Evolutionary conservation across 2,797 vertebrate species (phyloP).

Genomic region (Pseudopleuronectes americanus): DNA sequence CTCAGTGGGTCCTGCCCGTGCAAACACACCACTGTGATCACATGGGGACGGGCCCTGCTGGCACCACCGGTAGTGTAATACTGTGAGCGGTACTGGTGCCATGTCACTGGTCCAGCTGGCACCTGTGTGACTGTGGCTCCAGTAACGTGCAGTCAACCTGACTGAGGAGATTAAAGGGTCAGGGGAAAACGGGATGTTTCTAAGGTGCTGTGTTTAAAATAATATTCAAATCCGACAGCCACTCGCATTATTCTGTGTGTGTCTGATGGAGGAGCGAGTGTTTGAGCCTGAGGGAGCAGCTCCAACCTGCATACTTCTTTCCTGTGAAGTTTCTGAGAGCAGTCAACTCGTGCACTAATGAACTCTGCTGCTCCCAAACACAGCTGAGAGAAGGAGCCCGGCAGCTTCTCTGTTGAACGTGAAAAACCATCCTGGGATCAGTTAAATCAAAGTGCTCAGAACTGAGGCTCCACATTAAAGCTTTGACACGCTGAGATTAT

Average conservation of each 20-base stretch:
- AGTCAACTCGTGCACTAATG: conserved; percentile 30
- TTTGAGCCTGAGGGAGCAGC: too few relatives aligned
- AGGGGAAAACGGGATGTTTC: not conserved
- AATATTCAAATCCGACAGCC: not conserved
- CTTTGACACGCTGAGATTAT: conserved; percentile 40
- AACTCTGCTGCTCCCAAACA: conserved; percentile 33
- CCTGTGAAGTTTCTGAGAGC: conserved; percentile 16
- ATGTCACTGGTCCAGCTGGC: conserved; percentile 41
- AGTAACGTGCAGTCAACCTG: conserved; percentile 24
- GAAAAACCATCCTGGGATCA: not conserved
- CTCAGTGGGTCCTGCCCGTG: not conserved
- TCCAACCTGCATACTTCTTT: not conserved
- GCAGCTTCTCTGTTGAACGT: conserved; percentile 17
- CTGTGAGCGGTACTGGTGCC: conserved; percentile 14
- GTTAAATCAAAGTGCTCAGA: conserved; percentile 34
- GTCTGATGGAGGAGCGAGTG: too few relatives aligned
- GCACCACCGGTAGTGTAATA: not conserved
- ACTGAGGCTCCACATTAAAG: conserved; percentile 25
- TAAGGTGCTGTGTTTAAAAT: not conserved
- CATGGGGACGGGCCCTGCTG: conserved; percentile 12
- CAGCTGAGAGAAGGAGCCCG: conserved; percentile 19
- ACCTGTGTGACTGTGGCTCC: conserved; percentile 12
- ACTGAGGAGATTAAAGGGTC: conserved; percentile 5
- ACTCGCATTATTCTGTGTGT: not conserved
- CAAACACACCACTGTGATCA: not conserved